phyloP scores from a whole-genome alignment of 2,797 vertebrate species.

The Macropodus opercularis region DNA sequence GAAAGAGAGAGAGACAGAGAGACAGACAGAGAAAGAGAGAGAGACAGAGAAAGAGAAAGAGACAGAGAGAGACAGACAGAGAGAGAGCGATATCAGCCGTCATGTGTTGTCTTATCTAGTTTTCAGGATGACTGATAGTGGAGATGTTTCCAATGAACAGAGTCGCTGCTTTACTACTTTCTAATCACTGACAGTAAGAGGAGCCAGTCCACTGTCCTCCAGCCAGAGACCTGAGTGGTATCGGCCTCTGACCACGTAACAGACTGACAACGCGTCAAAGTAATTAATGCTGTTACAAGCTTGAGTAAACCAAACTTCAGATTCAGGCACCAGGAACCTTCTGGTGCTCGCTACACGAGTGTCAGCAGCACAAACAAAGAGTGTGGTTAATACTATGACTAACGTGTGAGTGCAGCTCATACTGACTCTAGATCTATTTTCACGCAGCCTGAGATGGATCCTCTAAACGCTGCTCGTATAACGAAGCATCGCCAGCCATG shows the following conservation, averaged over 20 bases:
- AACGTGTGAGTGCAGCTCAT: constrained; percentile 24
- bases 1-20: no score
- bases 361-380: constrained; percentile 2
- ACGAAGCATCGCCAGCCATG: constrained; percentile 38
- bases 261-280: neutral
- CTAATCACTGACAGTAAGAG: neutral
- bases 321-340: no score
- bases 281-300: no score
- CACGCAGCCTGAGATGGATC: constrained; percentile 43
- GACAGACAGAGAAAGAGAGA: no score
- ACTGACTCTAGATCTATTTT: constrained; percentile 57
- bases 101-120: neutral
- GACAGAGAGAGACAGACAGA: no score
- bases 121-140: neutral
- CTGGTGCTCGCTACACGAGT: neutral
- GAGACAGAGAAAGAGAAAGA: neutral
- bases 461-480: constrained; percentile 49
- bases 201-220: no score
- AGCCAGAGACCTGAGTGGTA: no score
- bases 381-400: neutral
- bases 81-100: no score
- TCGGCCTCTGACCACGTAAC: no score
- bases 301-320: no score
- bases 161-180: no score
- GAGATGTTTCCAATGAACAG: neutral